Evolutionary conservation across 2,888 invertebrate genomes (phyloP), one percentile per base, ranked within the genome.

Genomic region (Lymantria monacha): DNA sequence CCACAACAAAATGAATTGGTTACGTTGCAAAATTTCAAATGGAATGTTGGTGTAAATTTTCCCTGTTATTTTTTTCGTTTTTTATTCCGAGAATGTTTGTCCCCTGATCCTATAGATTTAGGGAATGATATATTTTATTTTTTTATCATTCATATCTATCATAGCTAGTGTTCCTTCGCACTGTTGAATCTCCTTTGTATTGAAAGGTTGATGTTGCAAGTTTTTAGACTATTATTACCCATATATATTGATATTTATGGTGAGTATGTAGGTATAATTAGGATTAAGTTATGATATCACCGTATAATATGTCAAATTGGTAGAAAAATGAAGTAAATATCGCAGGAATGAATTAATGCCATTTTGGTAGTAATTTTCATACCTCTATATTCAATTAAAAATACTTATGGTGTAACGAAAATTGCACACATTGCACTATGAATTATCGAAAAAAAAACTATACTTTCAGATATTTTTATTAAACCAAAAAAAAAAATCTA

Each of bases 31-130:
- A 71, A 63, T 81, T 76, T 87, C 93, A 93, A 93, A 93, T 93
- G 93, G 93, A 93, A 93, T 93, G 93, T 93, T 93, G 93, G 93
- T 93, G 93, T 93, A 93, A 81, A 86, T 85, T 89, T 74, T 42
- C 70, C 66, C 72, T 71, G 67, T 65, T 68, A 74, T 81, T 80
- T 76, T 65, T 76, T n/a, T n/a, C n/a, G n/a, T n/a, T n/a, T 74
- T 74, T 76, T 61, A 58, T 74, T 82, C 76, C 85, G 72, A 76
- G 95, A 95, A 95, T 95, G 95, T 94, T 93, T 93, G 67, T 76
- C 87, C 72, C 61, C 42, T 30, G 61, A 48, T 72, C 81, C 79
- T 62, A 74, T 88, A 85, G 92, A 85, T 74, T 56, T 87, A 87
- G 87, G 89, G 89, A 91, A 90, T 90, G 90, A 74, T 63, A 61